Base-by-base conservation (phyloP, 2,113 vertebrate species). In the Hydropotes inermis region DNA sequence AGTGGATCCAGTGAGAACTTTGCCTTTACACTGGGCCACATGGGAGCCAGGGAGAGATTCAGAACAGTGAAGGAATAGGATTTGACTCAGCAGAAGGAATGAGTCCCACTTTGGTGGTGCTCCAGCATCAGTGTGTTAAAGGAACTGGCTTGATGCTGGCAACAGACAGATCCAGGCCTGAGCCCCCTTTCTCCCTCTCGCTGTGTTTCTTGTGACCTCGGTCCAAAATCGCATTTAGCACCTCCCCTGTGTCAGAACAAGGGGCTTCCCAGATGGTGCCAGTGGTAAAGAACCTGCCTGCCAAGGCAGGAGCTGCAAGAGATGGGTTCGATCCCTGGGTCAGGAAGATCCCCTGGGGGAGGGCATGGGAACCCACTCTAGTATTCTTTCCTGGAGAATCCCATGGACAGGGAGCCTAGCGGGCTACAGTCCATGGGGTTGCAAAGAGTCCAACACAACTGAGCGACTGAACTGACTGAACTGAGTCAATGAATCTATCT, bases 181-280 rank as follows among this genome's bases (percentile, higher is more conserved):
- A 55, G 27, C 21, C 74, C 58, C 4, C 0, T n/a, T 58, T 7
- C 55, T 36, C 1, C 3, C 78, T 7, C 83, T 36, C 7, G 43
- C 27, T 61, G 79, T 54, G 7, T 11, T 11, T 17, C 52, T 47
- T 5, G 21, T 55, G 57, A 19, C 10, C 36, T 61, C 1, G 13
- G 43, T 47, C 64, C 27, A 7, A 45, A 33, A 0, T 55, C 17
- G 0, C 13, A 6, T 58, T 60, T n/a, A 70, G 5, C 23, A 21
- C n/a, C 14, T 78, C 25, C 45, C 13, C n/a, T 27, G 33, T 6
- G 47, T 54, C n/a, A 19, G 50, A 57, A 19, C 76, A 76, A 7
- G 70, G 70, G 70, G 21, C 23, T 43, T 76, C 70, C 23, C 23
- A 76, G 39, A 23, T 76, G 39, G 36, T 27, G 70, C n/a, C 39